phyloP scores from a whole-genome alignment of 2,888 invertebrate genomes.

The Aphrophora alni region DNA sequence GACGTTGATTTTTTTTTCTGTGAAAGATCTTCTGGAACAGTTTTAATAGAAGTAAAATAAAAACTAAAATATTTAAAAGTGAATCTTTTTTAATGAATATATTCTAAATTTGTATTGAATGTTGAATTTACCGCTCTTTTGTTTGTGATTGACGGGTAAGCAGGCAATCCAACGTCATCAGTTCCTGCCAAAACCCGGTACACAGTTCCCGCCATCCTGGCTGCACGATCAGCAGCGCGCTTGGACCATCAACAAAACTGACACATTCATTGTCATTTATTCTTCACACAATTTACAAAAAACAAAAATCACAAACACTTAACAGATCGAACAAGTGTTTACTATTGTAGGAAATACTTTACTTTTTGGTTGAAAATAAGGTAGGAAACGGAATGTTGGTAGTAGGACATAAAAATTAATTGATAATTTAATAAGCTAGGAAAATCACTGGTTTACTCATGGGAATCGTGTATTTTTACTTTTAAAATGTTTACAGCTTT shows the following conservation, averaged over 20 bases:
- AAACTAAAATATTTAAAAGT: background rate
- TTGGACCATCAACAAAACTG: slow-evolving; percentile 54
- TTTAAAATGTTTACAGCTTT: too few species aligned
- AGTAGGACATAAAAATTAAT: too few species aligned
- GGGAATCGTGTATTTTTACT: too few species aligned
- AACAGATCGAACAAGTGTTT: background rate
- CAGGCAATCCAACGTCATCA: slow-evolving; percentile 71
- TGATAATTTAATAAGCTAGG: too few species aligned
- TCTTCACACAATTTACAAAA: slow-evolving; percentile 10
- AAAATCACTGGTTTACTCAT: too few species aligned
- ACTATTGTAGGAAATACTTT: too few species aligned
- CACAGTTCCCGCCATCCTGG: slow-evolving; percentile 78
- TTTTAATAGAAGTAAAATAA: too few species aligned
- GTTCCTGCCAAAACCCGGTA: slow-evolving; percentile 80
- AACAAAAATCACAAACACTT: background rate
- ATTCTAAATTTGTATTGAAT: background rate
- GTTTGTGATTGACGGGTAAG: slow-evolving; percentile 65
- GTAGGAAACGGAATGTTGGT: too few species aligned
- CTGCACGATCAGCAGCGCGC: slow-evolving; percentile 81
- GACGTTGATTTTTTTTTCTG: too few species aligned
- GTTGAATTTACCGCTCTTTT: slow-evolving; percentile 31
- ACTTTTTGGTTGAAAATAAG: too few species aligned
- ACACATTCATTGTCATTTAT: slow-evolving; percentile 38
- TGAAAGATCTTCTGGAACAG: too few species aligned
- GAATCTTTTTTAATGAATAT: background rate